Base-by-base conservation (phyloP, 2,888 invertebrate species). In the Platycheirus albimanus region DNA sequence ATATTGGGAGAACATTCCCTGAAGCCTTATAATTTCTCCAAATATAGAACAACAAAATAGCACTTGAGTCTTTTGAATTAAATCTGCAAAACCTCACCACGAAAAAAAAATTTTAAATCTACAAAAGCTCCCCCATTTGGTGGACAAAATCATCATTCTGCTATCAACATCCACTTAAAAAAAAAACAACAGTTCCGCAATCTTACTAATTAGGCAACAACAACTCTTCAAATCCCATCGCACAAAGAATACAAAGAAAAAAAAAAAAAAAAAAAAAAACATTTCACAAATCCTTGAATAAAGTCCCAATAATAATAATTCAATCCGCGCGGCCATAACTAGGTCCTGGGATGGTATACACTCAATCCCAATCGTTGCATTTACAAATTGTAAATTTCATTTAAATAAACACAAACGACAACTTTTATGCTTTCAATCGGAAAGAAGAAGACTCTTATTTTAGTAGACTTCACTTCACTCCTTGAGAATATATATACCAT, bases 401-500 rank as follows among this genome's bases (percentile, higher is more conserved):
- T 80, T 58, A 80, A 79, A 79, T 79, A 80, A 75, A 80, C 63
- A 80, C 80, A 80, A 75, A 75, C 64, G 64, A 80, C 56, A 80
- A 70, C 49, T 75, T 67, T 69, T 67, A 74, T 69, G 47, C 75
- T 69, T 75, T 70, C 80, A 76, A 76, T 80, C 51, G 80, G 70
- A 80, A 70, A 43, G 45, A 28, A 75, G 52, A 74, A 69, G 61
- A 63, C 74, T 54, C 47, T 24, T 28, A 45, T 43, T 63, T 41
- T 51, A 38, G 43, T 30, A 51, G 38, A 28, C 61, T 70, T 10
- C 38, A 28, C 61, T 70, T 10, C 38, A 17, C 13, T n/a, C 38
- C 47, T 49, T 30, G 30, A 43, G 24, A 49, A 36, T 36, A 30
- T 41, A 7, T 19, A 13, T 30, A n/a, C 30, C 28, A 1, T 3